Evolutionary conservation across 2,888 invertebrate species (phyloP), one percentile per base, ranked within the genome.

Genomic region (Campaea margaritaria): DNA sequence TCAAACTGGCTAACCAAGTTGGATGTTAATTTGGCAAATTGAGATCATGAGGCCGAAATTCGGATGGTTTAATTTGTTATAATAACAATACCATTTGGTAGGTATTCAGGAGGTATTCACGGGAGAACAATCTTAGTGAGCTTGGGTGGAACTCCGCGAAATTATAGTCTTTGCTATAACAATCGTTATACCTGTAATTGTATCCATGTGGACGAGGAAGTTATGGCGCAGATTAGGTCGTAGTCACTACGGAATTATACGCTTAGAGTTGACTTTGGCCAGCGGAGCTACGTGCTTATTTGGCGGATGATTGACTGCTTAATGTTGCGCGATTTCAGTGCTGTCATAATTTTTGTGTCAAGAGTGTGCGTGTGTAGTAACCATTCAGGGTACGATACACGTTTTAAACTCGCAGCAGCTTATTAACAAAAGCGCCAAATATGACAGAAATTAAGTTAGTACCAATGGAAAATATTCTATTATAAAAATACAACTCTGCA

Each of bases 91-190:
- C 58, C 62, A 64, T 67, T 68, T 42, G 53, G 58, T 57, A 46
- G 62, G 52, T 46, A 43, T 48, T 48, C 43, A 43, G 41, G 60
- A 50, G 31, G 7, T 59, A 61, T 55, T 62, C 64, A 47, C 50
- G 46, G 57, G 46, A 58, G 59, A 60, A 56, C 56, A 61, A 65
- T 61, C 65, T 64, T 55, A 55, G 31, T 52, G 42, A 52, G 59
- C 45, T 48, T 41, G 48, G 46, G 61, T 58, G 58, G 63, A 68
- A 65, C 64, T 58, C 62, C 66, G 67, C 62, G 69, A 68, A 79
- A 77, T 78, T 74, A 74, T 75, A 75, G 64, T 58, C 65, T 28
- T 45, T 53, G 21, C 15, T 56, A 61, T 61, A 61, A 56, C 51
- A 61, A 52, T 50, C 49, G 38, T 34, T 9, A 36, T 52, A 61